These are phyloP conservation scores for Pollicipes pollicipes DNA, from an alignment of 1,140 invertebrate species.

Conservation along the genomic window DNA sequence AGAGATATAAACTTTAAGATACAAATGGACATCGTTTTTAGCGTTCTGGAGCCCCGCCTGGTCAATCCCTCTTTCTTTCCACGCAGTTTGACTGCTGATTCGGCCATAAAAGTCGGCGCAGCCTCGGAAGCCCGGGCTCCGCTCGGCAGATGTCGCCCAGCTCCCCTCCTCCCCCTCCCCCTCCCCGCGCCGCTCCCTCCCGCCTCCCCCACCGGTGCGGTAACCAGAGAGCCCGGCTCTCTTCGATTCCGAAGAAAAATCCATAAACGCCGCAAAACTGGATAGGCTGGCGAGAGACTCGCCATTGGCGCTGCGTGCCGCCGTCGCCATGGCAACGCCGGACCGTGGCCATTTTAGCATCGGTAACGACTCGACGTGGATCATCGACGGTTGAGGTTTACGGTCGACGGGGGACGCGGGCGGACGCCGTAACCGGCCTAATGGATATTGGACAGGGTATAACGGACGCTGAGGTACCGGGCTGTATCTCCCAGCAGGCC, in stretches of 20 bases:
- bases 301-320: neutral
- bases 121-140: too few relatives aligned
- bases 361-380: neutral
- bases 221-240: neutral
- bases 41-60: too few relatives aligned
- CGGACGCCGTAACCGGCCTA: neutral
- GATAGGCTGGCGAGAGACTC: neutral
- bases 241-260: neutral
- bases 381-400: neutral
- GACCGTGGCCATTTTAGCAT: slow-evolving; percentile 1
- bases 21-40: too few relatives aligned
- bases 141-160: neutral
- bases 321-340: neutral
- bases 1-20: too few relatives aligned
- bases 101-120: neutral
- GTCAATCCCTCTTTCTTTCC: neutral
- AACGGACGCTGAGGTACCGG: neutral
- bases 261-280: neutral
- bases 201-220: too few relatives aligned
- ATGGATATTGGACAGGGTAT: neutral
- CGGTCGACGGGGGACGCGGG: neutral
- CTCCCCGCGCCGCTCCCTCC: neutral
- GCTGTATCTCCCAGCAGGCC: too few relatives aligned
- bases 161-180: neutral
- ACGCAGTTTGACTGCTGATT: neutral